Evolutionary conservation across 1,140 invertebrate genomes (phyloP), one percentile per base, ranked within the genome.

Genomic region (Ridgeia piscesae): DNA sequence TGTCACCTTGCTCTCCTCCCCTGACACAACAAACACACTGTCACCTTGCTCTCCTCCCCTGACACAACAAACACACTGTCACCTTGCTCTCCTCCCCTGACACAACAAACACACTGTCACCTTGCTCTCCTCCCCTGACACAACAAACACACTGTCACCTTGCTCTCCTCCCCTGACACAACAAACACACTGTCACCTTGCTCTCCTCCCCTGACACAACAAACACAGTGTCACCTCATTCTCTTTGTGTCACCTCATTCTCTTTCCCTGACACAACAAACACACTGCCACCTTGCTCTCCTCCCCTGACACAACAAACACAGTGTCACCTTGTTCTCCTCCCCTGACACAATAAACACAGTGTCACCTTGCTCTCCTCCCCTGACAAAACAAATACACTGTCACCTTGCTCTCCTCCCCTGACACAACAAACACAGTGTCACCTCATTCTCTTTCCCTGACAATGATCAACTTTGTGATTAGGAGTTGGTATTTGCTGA

Each of bases 11-110:
- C 58, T 31, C 58, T 77, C 27, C 14, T 77, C 58, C 8, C 6
- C 8, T 17, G 58, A 21, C 58, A 17, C 58, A 77, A 77, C 11
- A 42, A 77, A n/a, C n/a, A n/a, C n/a, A n/a, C n/a, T n/a, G n/a
- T 92, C 31, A 96, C 95, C 90, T 94, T 94, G 90, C 94, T 94
- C 1, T 95, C 94, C 91, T 91, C 91, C 33, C 95, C 95, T 95
- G 89, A 77, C 58, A 77, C 8, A 6, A 77, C 58, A 77, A 17
- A 77, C 58, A 77, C 27, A 17, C 58, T 21, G 11, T 77, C 58
- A 77, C 11, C 17, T 6, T 8, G 58, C 58, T 77, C 58, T 77
- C 58, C 27, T 77, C 58, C 14, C 58, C n/a, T 77, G 58, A 77
- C 58, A 77, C 8, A 6, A 77, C 58, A 77, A 17, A 77, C 88